Base-by-base conservation (phyloP, 2,888 invertebrate genomes). In the Boloria selene region DNA sequence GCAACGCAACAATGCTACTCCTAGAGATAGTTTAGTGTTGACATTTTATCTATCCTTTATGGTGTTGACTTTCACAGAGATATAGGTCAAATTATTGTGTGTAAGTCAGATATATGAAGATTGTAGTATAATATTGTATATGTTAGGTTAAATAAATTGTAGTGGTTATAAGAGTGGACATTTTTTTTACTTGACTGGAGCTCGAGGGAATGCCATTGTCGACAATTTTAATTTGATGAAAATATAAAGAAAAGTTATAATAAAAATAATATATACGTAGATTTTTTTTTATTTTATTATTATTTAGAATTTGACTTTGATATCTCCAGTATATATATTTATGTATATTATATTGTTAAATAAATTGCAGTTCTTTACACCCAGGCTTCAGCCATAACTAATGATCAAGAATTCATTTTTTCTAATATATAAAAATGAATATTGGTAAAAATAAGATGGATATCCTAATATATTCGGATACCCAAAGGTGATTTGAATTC, bases 1-100 rank as follows among this genome's bases (percentile, higher is more conserved):
- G n/a, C n/a, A n/a, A n/a, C n/a, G 22, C 3, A 22, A 22, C 22
- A 22, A 22, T 22, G 22, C 22, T 22, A 3, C 22, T 22, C 22
- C 22, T 22, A 22, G 22, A 22, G 3, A 22, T 22, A 22, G 3
- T 54, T 13, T 38, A 0, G 31, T 7, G 31, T 6, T 17, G 17
- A 7, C 10, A 10, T 22, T 59, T 13, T 38, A 49, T 59, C 10
- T 49, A 16, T 59, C n/a, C 49, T 38, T 47, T 59, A 31, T 49
- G 45, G 55, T 51, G 7, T 50, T 13, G 51, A 10, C 26, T 45
- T 44, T 17, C 2, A 22, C 42, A 64, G 22, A 26, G 50, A 44
- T 44, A 51, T 44, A 58, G 58, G 53, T n/a, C 42, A 68, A 65
- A 26, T 56, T 56, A 44, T 61, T 50, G 58, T 61, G 38, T 59